phyloP scores from a whole-genome alignment of 37 sponge, comb jelly and placozoan genomes.

The Lycopodina hypogea region DNA sequence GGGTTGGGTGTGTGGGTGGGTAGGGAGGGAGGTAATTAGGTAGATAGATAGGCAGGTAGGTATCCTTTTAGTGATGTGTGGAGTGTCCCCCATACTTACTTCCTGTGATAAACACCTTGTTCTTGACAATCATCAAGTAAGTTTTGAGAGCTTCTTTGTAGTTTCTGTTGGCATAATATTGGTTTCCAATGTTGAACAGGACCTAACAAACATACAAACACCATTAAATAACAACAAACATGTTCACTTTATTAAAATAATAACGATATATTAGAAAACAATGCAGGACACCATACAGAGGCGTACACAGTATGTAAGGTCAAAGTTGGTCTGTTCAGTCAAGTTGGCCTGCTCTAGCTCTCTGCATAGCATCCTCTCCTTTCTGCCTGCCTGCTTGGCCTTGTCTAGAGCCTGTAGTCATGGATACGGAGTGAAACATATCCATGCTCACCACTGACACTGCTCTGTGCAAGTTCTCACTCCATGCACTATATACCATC shows the following conservation, averaged over 20 bases:
- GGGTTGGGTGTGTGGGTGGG: too few species aligned
- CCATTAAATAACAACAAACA: background rate
- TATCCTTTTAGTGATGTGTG: too few species aligned
- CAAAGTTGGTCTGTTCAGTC: conserved; percentile 81
- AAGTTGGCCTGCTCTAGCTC: conserved; percentile 73
- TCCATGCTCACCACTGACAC: too few species aligned
- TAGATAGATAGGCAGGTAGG: too few species aligned
- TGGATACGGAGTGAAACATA: too few species aligned
- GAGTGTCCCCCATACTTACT: conserved; percentile 33
- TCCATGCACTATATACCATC: too few species aligned
- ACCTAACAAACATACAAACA: conserved; percentile 51
- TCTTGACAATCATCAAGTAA: conserved; percentile 93
- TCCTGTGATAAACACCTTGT: conserved; percentile 91
- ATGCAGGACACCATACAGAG: background rate
- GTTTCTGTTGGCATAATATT: conserved; percentile 80
- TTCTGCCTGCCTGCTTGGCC: conserved; percentile 90
- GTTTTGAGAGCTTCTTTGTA: conserved; percentile 88
- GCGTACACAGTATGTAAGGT: conserved; percentile 88
- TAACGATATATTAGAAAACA: background rate
- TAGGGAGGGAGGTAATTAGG: too few species aligned
- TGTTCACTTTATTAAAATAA: background rate
- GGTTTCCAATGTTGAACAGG: conserved; percentile 88
- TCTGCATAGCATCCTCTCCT: conserved; percentile 86
- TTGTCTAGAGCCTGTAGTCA: conserved; percentile 80
- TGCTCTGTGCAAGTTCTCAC: too few species aligned